phyloP scores from a whole-genome alignment of 2,888 invertebrate species.

The Tetranychus piercei region DNA sequence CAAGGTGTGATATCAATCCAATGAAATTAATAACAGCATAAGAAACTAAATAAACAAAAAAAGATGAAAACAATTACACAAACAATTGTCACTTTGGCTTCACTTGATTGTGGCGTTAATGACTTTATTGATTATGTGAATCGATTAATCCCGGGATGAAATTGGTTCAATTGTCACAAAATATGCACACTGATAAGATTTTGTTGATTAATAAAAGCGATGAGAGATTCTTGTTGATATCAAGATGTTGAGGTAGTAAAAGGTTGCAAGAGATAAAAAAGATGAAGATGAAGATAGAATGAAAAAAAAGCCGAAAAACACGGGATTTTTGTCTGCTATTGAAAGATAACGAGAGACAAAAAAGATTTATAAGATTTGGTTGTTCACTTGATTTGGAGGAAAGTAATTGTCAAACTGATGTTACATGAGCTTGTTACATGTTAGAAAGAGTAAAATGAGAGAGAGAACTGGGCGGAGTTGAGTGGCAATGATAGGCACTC shows the following conservation, averaged over 20 bases:
- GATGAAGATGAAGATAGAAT: background rate
- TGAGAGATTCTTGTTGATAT: too few species aligned
- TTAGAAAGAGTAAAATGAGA: background rate
- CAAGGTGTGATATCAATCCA: too few species aligned
- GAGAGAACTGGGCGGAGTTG: background rate
- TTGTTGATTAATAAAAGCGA: too few species aligned
- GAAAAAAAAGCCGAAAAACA: background rate
- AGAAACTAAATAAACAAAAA: too few species aligned
- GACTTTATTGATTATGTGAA: too few species aligned
- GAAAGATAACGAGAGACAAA: background rate
- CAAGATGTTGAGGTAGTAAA: background rate
- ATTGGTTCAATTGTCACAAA: too few species aligned
- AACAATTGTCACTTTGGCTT: too few species aligned
- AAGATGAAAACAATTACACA: too few species aligned
- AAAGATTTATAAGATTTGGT: background rate
- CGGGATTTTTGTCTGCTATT: background rate
- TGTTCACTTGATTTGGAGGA: background rate
- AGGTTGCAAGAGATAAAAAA: background rate
- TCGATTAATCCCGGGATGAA: too few species aligned
- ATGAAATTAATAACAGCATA: too few species aligned
- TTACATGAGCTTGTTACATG: background rate
- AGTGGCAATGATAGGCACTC: background rate
- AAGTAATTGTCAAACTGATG: background rate
- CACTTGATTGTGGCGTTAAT: too few species aligned
- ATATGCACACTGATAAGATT: too few species aligned